A percentile compares a stretch with the other conserved stretches of the same genome.
Evolutionary conservation across 1,140 invertebrate genomes (phyloP).

Genomic region (Drosophila pseudoananassae): DNA sequence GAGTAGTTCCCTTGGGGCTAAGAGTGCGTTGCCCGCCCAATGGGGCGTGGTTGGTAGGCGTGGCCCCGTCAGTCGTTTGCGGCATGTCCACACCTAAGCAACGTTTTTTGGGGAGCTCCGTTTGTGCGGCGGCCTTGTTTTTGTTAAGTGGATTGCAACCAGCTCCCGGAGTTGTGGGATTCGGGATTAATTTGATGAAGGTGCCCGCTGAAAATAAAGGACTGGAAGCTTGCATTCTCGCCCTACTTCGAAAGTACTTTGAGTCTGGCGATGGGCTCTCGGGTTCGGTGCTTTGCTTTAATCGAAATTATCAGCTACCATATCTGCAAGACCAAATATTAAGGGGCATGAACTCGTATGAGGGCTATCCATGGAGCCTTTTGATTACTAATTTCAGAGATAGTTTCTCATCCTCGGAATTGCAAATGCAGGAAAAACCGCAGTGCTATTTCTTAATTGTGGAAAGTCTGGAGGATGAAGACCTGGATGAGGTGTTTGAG

Average conservation of each 20-base stretch:
- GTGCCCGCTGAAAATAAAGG: constrained; percentile 48
- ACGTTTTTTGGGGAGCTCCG: constrained; percentile 12
- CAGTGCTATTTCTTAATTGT: constrained; percentile 76
- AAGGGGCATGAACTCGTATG: constrained; percentile 33
- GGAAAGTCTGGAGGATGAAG: constrained; percentile 69
- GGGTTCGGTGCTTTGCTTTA: constrained; percentile 64
- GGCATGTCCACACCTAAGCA: constrained; percentile 49
- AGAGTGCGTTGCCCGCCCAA: constrained; percentile 21
- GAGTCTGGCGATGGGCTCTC: constrained; percentile 62
- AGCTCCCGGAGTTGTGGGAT: constrained; percentile 20
- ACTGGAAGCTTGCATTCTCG: constrained; percentile 56
- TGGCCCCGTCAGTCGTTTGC: constrained; percentile 57
- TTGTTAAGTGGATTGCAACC: constrained; percentile 18
- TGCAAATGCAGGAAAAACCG: constrained; percentile 64
- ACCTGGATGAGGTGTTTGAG: constrained; percentile 62
- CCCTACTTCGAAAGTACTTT: constrained; percentile 72
- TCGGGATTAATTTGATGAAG: constrained; percentile 72
- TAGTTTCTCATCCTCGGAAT: background rate
- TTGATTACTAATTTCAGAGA: constrained; percentile 37
- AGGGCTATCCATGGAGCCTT: constrained; percentile 54
- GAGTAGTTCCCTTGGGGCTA: constrained; percentile 15
- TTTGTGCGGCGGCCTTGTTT: constrained; percentile 27
- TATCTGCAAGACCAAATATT: constrained; percentile 56
- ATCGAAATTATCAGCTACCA: constrained; percentile 39
- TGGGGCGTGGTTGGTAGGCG: constrained; percentile 40